Evolutionary conservation across 2,797 vertebrate species (phyloP).

Genomic region (Liasis olivaceus): DNA sequence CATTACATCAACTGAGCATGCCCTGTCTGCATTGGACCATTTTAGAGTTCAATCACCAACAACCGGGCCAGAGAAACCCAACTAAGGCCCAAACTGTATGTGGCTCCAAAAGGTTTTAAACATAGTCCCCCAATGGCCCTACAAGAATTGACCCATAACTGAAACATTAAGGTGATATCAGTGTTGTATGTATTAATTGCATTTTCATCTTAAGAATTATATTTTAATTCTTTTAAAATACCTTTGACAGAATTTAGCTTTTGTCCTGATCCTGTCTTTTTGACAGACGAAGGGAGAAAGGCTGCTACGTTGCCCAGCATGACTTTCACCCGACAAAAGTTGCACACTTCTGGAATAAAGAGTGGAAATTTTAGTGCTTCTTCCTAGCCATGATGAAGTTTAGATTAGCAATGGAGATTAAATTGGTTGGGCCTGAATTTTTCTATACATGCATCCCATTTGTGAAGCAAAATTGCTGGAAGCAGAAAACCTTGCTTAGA

Average conservation of each 20-base stretch:
- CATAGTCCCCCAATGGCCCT: too few relatives aligned
- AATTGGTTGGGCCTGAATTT: not conserved
- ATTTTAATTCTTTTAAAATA: not conserved
- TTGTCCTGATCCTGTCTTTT: not conserved
- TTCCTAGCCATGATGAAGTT: not conserved
- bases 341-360: not conserved
- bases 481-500: not conserved
- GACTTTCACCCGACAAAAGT: not conserved
- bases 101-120: too few relatives aligned
- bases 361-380: not conserved
- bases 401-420: not conserved
- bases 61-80: too few relatives aligned
- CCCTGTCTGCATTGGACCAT: too few relatives aligned
- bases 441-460: not conserved
- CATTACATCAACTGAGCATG: too few relatives aligned
- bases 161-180: too few relatives aligned
- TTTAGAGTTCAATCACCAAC: too few relatives aligned
- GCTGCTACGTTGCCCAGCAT: not conserved
- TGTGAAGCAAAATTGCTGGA: not conserved
- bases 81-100: too few relatives aligned
- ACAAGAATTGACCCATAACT: too few relatives aligned
- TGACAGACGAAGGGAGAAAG: too few relatives aligned
- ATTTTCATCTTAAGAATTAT: not conserved
- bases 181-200: too few relatives aligned
- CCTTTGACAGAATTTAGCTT: not conserved